Evolutionary conservation across 2,797 vertebrate species (phyloP).

Genomic region (Cuculus canorus): DNA sequence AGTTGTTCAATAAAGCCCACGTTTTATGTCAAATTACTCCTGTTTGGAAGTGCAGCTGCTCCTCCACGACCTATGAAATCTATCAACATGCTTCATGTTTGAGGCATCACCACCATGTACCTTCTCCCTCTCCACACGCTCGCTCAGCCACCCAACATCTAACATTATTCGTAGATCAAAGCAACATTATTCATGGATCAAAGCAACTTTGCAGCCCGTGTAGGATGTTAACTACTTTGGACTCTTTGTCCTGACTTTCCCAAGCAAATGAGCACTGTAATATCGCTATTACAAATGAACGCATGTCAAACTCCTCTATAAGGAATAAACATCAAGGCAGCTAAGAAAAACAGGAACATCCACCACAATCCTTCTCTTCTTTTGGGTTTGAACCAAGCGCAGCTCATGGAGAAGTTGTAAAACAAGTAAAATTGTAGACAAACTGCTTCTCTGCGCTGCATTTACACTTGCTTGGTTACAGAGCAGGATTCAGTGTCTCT

Average conservation of each 20-base stretch:
- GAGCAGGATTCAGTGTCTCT: neutral
- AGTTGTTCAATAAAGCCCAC: too few species aligned
- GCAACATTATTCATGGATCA: neutral
- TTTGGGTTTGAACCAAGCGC: neutral
- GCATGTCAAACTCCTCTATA: neutral
- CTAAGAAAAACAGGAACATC: neutral
- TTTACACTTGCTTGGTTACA: neutral
- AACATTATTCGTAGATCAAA: neutral
- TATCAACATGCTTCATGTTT: rapidly evolving
- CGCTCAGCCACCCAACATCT: neutral
- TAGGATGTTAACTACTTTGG: neutral
- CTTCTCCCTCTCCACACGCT: neutral
- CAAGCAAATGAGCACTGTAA: neutral
- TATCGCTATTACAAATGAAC: neutral
- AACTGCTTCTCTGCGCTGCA: neutral
- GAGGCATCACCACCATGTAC: neutral
- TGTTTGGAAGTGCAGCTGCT: neutral
- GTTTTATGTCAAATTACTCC: rapidly evolving
- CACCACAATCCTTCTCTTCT: neutral
- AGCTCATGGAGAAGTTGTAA: neutral
- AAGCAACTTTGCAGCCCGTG: neutral
- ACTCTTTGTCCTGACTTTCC: neutral
- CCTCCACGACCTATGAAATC: neutral
- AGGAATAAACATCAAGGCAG: neutral
- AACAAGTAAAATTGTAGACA: neutral